Base-by-base conservation (phyloP, 1,140 invertebrate genomes). In the Whitmania pigra region DNA sequence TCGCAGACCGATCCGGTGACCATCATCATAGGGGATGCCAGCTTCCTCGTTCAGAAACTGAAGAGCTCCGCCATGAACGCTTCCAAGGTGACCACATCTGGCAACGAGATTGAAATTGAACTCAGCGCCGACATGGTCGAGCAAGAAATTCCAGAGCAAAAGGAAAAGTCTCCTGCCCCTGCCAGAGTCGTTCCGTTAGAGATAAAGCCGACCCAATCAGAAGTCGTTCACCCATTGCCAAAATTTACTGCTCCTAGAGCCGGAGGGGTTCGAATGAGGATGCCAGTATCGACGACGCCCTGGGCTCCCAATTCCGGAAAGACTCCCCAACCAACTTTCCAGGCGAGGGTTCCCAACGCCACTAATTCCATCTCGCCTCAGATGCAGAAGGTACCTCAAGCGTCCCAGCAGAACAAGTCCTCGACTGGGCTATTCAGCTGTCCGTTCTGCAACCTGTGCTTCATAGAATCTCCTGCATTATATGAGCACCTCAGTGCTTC, bases 31-130 rank as follows among this genome's bases (percentile, higher is more conserved):
- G 73, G 73, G 18, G 73, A 74, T 25, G 73, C 73, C 17, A 72
- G 73, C 29, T 68, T 74, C n/a, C 54, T 74, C 25, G 70, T 74
- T 20, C 31, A 74, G 67, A 74, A 72, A 43, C 29, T 74, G 22
- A 74, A 69, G 31, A 70, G 73, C 22, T 72, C 70, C 9, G 36
- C 71, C 18, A 25, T 70, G 22, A 74, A 55, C 54, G 53, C 72
- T 27, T 43, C 72, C 2, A 74, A 74, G 53, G 71, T 74, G 29
- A 68, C 57, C 22, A 36, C 49, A 17, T 60, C 36, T 0, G 73
- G 63, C 25, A 74, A 74, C 55, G 73, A 74, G 66, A 74, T 74
- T 27, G 73, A 74, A 63, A 74, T 74, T 13, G 73, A 74, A 55
- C 25, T 74, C 43, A 67, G 60, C 36, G 60, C 57, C 18, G 71